Percentiles rank a stretch among this genome's conserved stretches.
These are phyloP conservation scores for Psilopsiagon aymara DNA, from an alignment of 2,113 vertebrate genomes.

Conservation along the genomic window DNA sequence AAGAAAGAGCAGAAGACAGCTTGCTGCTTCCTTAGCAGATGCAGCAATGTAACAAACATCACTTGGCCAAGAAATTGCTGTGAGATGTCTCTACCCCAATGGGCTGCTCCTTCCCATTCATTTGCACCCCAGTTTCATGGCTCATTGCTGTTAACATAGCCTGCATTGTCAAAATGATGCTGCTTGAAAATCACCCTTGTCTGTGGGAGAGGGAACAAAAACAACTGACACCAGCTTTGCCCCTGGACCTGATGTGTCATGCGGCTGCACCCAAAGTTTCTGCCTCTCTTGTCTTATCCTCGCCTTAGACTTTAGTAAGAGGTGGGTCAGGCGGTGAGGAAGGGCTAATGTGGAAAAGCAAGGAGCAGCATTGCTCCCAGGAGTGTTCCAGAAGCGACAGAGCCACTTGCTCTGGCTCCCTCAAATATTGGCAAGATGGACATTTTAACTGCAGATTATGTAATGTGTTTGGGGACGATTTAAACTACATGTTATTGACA, in stretches of 20 bases:
- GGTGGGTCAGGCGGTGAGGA: neutral
- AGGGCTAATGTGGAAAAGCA: neutral
- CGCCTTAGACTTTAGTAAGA: neutral
- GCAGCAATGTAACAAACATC: rapidly evolving
- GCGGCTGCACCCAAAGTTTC: neutral
- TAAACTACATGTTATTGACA: constrained; percentile 59
- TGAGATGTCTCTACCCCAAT: neutral
- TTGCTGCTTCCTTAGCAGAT: neutral
- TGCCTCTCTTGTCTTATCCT: neutral
- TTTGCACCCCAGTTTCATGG: neutral
- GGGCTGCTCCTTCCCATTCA: neutral
- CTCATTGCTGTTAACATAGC: rapidly evolving
- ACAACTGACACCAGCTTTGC: rapidly evolving
- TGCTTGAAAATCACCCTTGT: neutral
- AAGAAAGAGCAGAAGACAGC: neutral
- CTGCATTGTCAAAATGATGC: neutral
- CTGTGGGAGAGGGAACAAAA: neutral
- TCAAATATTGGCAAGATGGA: neutral
- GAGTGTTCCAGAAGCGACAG: neutral
- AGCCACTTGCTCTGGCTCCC: neutral
- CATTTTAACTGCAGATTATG: constrained; percentile 31
- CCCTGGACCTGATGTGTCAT: neutral
- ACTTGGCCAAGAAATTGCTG: neutral
- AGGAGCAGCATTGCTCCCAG: neutral
- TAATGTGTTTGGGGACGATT: constrained; percentile 56